Evolutionary conservation across 2,113 vertebrate genomes (phyloP), one percentile per base, ranked within the genome.

Genomic region (Apistogramma diplotaenia): DNA sequence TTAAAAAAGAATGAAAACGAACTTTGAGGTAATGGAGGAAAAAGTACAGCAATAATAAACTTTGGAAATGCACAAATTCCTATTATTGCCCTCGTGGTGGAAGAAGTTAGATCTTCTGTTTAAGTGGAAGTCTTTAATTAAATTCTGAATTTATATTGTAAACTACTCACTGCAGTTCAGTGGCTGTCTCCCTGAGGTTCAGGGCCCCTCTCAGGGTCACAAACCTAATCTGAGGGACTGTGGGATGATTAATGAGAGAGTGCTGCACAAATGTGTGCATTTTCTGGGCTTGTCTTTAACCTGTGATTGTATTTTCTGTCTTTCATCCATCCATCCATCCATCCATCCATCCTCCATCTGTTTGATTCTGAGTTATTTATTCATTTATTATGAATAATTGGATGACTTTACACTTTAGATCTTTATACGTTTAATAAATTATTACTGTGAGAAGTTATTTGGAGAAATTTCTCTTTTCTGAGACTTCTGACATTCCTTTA

Each of bases 1-100:
- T n/a, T 60, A 67, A 74, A 43, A 40, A 57, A 59, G 55, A 79
- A 67, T 57, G 53, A 80, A 46, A 79, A 74, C 51, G 16, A 62
- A 82, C 74, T 59, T 56, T 31, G 65, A 55, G 18, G 59, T 40
- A 56, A 35, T 19, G n/a, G 15, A 31, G 58, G 13, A 55, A 73
- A 43, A 55, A 43, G 56, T 65, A 75, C 16, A 53, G 25, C 74
- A 9, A 40, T 62, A 37, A 86, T 25, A 72, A 49, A 82, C n/a
- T 59, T 74, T 43, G 59, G 7, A 79, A 55, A 79, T 67, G 15
- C 33, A 8, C 21, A 60, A 72, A 37, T 53, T 7, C 7, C 74
- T 54, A 19, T 71, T 55, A 13, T 13, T 40, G 43, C 29, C 6
- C 6, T 0, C 60, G 31, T 8, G 9, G 29, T 27, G 18, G 71